phyloP scores from a whole-genome alignment of 2,797 vertebrate species.

The Acanthopagrus latus region DNA sequence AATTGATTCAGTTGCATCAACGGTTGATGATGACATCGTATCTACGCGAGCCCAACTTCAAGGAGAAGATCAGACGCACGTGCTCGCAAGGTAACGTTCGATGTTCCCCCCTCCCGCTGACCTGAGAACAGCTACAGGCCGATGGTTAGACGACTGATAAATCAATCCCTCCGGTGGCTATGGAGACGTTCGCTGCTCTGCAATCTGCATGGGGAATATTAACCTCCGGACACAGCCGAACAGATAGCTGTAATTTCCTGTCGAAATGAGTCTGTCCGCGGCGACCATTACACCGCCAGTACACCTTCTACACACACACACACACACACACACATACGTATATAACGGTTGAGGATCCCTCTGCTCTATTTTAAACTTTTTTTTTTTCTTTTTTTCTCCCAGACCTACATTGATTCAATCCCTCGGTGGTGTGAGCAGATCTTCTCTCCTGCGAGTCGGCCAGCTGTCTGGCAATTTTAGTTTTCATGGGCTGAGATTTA shows the following conservation, averaged over 20 bases:
- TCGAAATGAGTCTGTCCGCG: conserved; percentile 74
- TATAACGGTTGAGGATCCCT: background rate
- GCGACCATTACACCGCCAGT: conserved; percentile 46
- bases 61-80: background rate
- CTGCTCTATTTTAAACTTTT: background rate
- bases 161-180: conserved; percentile 55
- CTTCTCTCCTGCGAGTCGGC: conserved; percentile 20
- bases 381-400: background rate
- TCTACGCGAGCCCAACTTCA: conserved; percentile 1
- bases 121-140: conserved; percentile 43
- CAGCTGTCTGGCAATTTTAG: conserved; percentile 18
- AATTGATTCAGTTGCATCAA: conserved; percentile 47
- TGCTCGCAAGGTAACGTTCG: conserved; percentile 17
- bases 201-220: conserved; percentile 67
- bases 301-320: conserved; percentile 36
- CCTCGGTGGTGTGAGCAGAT: background rate
- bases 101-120: conserved; percentile 16
- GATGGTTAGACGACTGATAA: conserved; percentile 46
- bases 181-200: conserved; percentile 51
- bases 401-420: conserved; percentile 13
- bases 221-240: conserved; percentile 62
- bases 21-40: conserved; percentile 11
- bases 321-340: conserved; percentile 12
- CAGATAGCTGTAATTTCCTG: conserved; percentile 82
- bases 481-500: conserved; percentile 39